A percentile compares a stretch with the other conserved stretches of the same genome.
Evolutionary conservation across 92 coral and sea anemone species (phyloP).

Genomic region (Micromussa lordhowensis): DNA sequence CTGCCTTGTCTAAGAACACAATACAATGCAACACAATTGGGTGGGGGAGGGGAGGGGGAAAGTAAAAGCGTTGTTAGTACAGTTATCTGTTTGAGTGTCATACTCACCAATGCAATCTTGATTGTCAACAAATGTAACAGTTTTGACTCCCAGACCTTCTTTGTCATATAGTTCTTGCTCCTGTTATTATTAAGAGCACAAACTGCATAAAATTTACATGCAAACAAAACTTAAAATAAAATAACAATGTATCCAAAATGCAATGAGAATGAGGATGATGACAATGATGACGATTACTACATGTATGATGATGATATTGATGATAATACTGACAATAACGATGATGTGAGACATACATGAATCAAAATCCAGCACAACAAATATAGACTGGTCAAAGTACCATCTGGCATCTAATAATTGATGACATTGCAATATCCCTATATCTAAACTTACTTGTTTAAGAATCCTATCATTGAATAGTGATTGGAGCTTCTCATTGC

Average conservation of each 20-base stretch:
- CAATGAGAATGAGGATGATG: no score
- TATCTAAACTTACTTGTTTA: constrained; percentile 77
- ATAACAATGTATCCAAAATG: no score
- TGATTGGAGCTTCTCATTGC: constrained; percentile 96
- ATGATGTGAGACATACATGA: no score
- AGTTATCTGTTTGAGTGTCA: neutral
- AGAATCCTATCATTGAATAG: constrained; percentile 94
- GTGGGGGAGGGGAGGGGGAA: no score
- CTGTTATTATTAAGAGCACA: constrained; percentile 25
- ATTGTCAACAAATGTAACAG: constrained; percentile 91
- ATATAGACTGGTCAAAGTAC: neutral
- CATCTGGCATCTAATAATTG: neutral
- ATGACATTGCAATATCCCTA: neutral
- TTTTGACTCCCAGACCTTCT: constrained; percentile 93
- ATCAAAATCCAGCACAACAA: no score
- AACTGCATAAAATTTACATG: neutral
- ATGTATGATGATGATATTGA: no score
- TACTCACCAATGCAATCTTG: constrained; percentile 92
- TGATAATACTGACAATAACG: no score
- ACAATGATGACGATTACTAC: no score
- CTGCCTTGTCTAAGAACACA: neutral
- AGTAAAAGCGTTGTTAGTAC: neutral
- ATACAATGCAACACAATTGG: neutral
- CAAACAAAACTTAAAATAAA: neutral
- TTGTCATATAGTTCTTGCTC: constrained; percentile 94